Conservation (phyloP, 2,888 invertebrate species). For the Clanis bilineata region DNA sequence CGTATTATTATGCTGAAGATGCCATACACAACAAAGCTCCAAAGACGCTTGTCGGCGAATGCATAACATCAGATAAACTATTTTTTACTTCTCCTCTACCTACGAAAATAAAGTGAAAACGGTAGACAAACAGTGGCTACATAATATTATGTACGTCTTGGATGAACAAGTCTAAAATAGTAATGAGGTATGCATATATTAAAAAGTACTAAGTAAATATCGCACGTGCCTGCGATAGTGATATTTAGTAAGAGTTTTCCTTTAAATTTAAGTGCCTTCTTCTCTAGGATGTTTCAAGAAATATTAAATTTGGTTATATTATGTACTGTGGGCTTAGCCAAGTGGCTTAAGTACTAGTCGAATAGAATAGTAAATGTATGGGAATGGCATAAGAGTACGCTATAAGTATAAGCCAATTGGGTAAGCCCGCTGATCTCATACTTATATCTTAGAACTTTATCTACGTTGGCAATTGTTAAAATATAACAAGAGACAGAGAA, state of each 20-base stretch:
- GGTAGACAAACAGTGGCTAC: not conserved
- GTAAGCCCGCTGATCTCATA: too few species aligned
- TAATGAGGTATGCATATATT: not conserved
- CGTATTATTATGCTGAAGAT: conserved; percentile 44
- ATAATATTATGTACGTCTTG: too few species aligned
- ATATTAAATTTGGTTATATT: not conserved
- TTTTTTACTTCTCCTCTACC: conserved; percentile 9
- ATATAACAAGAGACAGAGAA: too few species aligned
- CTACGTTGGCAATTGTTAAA: too few species aligned
- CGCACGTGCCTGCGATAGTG: not conserved
- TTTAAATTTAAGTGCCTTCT: not conserved
- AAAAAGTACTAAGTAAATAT: not conserved
- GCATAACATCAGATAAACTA: not conserved
- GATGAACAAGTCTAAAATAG: not conserved
- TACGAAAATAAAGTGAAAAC: conserved; percentile 28
- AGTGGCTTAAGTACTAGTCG: too few species aligned
- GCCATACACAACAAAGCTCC: conserved; percentile 26
- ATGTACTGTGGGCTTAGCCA: too few species aligned
- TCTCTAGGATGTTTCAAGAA: not conserved
- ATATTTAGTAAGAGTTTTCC: not conserved
- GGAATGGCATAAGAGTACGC: too few species aligned
- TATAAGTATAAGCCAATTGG: too few species aligned
- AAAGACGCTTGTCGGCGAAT: conserved; percentile 1
- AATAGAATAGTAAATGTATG: too few species aligned
- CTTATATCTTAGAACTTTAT: too few species aligned